Percentiles rank a stretch among this genome's conserved stretches.
Evolutionary conservation across 2,888 invertebrate genomes (phyloP).

Genomic region (Aricia artaxerxes): DNA sequence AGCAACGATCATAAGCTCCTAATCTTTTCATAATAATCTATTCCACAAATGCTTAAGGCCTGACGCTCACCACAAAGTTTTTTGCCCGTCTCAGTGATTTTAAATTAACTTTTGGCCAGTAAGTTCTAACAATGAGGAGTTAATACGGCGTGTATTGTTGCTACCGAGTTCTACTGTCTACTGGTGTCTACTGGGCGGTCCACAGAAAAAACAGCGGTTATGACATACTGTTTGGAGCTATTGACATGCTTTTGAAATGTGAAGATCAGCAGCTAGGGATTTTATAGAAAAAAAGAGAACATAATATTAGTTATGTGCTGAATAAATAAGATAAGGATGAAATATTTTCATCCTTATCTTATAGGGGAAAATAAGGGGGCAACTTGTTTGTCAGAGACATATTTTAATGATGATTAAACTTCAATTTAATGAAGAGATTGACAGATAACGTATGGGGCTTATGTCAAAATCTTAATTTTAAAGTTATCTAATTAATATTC

Average conservation of each 20-base stretch:
- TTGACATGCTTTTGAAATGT: constrained; percentile 31
- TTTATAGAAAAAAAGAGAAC: neutral
- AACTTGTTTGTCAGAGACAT: no score
- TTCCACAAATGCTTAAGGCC: neutral
- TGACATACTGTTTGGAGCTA: constrained; percentile 37
- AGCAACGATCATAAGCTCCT: neutral
- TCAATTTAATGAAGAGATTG: no score
- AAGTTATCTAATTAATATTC: no score
- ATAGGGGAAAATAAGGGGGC: no score
- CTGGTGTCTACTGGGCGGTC: constrained; percentile 66
- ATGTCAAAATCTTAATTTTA: no score
- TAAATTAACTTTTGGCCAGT: constrained; percentile 67
- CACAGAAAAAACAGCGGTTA: constrained; percentile 41
- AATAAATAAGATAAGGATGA: no score
- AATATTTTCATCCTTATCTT: no score
- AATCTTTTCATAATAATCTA: neutral
- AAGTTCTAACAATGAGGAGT: constrained; percentile 58
- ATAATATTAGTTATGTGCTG: no score
- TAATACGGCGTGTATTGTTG: constrained; percentile 51
- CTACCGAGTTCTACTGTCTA: constrained; percentile 39
- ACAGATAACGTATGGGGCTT: no score
- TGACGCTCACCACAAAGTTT: constrained; percentile 36
- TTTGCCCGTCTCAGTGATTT: constrained; percentile 40
- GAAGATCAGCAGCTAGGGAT: constrained; percentile 10
- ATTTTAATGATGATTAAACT: no score